Evolutionary conservation across 2,113 vertebrate species (phyloP).

Genomic region (Siniperca knerii): DNA sequence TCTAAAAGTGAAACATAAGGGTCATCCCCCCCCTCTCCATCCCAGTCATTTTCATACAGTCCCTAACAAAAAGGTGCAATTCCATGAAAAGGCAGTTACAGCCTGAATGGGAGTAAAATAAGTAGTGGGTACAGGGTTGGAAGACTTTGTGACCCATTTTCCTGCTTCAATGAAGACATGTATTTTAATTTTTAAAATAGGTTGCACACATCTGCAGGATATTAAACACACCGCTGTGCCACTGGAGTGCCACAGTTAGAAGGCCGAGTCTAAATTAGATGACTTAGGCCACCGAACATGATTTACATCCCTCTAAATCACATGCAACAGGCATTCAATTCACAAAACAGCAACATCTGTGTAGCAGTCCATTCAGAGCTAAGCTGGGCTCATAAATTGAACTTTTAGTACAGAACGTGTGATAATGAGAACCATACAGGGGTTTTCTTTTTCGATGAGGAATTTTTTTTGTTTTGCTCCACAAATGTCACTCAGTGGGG

Average conservation of each 20-base stretch:
- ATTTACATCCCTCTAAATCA: constrained; percentile 56
- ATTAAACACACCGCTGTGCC: constrained; percentile 35
- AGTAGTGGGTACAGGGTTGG: not conserved
- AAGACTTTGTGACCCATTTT: constrained; percentile 38
- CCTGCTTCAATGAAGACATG: constrained; percentile 17
- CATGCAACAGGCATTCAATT: constrained; percentile 48
- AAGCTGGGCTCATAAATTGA: constrained; percentile 61
- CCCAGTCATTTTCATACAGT: not conserved
- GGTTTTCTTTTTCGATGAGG: constrained; percentile 23
- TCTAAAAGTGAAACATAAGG: not conserved
- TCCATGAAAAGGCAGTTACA: not conserved
- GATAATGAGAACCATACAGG: constrained; percentile 76
- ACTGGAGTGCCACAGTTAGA: constrained; percentile 20
- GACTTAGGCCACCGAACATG: constrained; percentile 52
- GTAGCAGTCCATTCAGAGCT: constrained; percentile 38
- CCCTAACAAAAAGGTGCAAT: not conserved
- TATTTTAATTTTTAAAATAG: constrained; percentile 45
- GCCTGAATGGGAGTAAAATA: not conserved
- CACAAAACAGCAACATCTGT: constrained; percentile 73
- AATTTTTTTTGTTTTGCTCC: constrained; percentile 38
- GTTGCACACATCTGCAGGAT: constrained; percentile 56
- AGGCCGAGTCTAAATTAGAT: constrained; percentile 39
- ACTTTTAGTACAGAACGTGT: constrained; percentile 48
- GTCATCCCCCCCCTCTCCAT: not conserved
- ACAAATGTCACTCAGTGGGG: constrained; percentile 45